phyloP scores from a whole-genome alignment of 2,888 invertebrate genomes.

The Liposcelis brunnea region DNA sequence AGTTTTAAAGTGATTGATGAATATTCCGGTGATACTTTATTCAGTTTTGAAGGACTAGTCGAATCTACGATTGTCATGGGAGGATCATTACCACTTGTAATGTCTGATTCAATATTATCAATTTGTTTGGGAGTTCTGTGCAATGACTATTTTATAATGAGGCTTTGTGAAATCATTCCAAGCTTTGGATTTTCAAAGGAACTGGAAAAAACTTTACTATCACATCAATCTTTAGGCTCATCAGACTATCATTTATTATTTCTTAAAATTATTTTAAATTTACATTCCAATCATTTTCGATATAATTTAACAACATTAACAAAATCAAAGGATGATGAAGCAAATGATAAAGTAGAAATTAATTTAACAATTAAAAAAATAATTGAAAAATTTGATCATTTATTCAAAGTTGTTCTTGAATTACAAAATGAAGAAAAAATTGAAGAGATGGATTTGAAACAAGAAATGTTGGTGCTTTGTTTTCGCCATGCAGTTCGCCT shows the following conservation, averaged over 20 bases:
- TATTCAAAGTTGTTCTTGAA: constrained; percentile 10
- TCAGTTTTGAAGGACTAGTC: constrained; percentile 1
- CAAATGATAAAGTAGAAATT: background rate
- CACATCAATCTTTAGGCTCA: background rate
- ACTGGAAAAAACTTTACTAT: background rate
- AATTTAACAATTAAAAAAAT: background rate
- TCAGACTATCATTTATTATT: background rate
- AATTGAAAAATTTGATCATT: constrained; percentile 8
- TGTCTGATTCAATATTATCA: constrained; percentile 5
- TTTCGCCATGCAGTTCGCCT: constrained; percentile 11
- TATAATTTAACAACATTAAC: background rate
- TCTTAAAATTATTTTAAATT: constrained; percentile 1
- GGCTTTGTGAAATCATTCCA: constrained; percentile 4
- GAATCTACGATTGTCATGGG: background rate
- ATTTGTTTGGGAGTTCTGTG: constrained; percentile 5
- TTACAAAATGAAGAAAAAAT: background rate
- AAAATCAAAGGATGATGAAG: background rate
- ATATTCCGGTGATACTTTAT: background rate
- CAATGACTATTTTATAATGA: background rate
- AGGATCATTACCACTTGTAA: background rate
- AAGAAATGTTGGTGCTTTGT: constrained; percentile 8
- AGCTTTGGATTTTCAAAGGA: background rate
- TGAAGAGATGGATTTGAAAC: constrained; percentile 2
- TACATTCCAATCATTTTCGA: background rate
- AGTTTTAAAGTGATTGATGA: constrained; percentile 5